phyloP scores from a whole-genome alignment of 2,113 vertebrate species.

The Pollimyrus isidori region DNA sequence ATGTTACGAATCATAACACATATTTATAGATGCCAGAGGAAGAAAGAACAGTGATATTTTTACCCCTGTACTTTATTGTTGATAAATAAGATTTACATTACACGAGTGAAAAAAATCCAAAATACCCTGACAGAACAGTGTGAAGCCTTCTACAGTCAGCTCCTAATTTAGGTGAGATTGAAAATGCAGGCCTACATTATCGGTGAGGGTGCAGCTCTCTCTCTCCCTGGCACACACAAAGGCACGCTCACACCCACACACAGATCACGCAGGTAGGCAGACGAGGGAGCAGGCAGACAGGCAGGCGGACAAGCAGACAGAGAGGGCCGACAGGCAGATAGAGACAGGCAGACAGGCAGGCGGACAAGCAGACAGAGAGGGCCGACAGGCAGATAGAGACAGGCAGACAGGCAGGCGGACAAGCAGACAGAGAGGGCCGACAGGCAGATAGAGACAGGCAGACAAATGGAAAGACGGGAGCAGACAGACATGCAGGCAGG shows the following conservation, averaged over 20 bases:
- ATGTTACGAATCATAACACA: neutral
- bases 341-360: too few species aligned
- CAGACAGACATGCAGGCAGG: neutral
- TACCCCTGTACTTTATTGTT: neutral
- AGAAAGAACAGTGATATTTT: neutral
- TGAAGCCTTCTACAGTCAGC: neutral
- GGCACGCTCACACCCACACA: neutral
- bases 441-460: neutral
- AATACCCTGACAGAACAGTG: neutral
- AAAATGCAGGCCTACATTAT: neutral
- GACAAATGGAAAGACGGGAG: neutral
- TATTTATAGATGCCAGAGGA: neutral
- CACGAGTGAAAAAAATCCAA: neutral
- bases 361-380: neutral
- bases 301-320: neutral
- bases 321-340: neutral
- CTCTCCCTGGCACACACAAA: neutral
- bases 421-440: neutral
- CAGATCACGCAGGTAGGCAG: neutral
- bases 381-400: neutral
- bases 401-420: neutral
- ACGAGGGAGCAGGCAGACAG: neutral
- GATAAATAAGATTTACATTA: neutral
- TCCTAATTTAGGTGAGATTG: neutral
- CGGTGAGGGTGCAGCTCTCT: neutral